Evolutionary conservation across 2,888 invertebrate species (phyloP), one percentile per base, ranked within the genome.

Genomic region (Lamellibrachia satsuma): DNA sequence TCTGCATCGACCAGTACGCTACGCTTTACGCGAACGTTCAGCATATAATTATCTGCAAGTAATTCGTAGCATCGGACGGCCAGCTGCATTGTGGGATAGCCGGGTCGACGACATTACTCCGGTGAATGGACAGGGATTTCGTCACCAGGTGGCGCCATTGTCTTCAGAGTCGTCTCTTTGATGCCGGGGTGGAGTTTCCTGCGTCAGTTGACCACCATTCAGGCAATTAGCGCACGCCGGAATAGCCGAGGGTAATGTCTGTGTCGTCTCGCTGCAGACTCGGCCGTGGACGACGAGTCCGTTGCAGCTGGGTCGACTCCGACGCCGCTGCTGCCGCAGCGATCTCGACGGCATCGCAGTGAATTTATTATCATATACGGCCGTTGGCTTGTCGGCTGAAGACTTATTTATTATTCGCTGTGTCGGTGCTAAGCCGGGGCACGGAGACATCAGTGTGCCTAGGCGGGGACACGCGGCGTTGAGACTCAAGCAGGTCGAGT

Each of bases 331-430:
- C 39, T 39, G 75, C 22, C 15, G 75, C 15, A 75, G 22, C 75
- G 75, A 22, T 22, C 22, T 60, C 60, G 60, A 22, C 57, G 39
- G 57, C 57, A 57, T 57, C 57, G 15, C 75, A n/a, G 22, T 75
- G 75, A 75, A 75, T 75, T 75, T 75, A 75, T 75, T 75, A 75
- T 75, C 75, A 75, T 75, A 75, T 75, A 75, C 75, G 75, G 75
- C 75, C 75, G 75, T 75, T 75, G 75, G 22, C 22, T 75, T n/a
- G 75, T 75, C 75, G 75, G 75, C 75, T 15, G 75, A 75, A 75
- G 75, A 75, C 75, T 75, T 75, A 75, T 75, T 75, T 75, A 75
- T 75, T 75, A 75, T 75, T 75, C 75, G 75, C 75, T 75, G 75
- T 75, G 75, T 75, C 22, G 75, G 75, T 75, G 11, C n/a, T 75